These are phyloP conservation scores for Drosophila yakuba DNA, from an alignment of 1,140 invertebrate genomes.

Conservation along the genomic window DNA sequence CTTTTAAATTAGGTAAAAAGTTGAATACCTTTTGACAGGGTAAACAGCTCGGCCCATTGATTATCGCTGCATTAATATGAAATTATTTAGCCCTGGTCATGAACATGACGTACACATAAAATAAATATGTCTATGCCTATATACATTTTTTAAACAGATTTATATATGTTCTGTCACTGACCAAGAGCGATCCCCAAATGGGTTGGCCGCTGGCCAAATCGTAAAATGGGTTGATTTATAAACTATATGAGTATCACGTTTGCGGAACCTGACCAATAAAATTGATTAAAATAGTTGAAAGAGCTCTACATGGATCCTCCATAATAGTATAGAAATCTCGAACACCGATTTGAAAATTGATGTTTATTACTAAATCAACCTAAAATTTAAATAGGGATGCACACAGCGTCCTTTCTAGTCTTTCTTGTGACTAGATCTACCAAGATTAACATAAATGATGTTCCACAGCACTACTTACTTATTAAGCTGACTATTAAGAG, in stretches of 20 bases:
- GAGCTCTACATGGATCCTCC: background rate
- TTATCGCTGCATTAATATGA: conserved; percentile 26
- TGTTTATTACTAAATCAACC: background rate
- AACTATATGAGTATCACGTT: conserved; percentile 60
- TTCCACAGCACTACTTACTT: background rate
- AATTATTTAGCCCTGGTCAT: conserved; percentile 30
- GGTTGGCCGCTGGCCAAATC: conserved; percentile 34
- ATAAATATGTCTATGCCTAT: background rate
- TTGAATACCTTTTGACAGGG: too few species aligned
- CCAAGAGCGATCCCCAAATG: conserved; percentile 17
- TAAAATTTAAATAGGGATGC: background rate
- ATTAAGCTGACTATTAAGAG: too few species aligned
- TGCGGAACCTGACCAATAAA: conserved; percentile 35
- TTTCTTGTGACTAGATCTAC: background rate
- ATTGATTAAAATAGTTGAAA: background rate
- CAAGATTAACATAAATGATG: background rate
- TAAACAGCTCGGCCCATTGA: background rate
- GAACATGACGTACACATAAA: conserved; percentile 11
- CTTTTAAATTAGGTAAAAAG: background rate
- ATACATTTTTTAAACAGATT: background rate
- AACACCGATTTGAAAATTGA: too few species aligned
- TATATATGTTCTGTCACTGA: background rate
- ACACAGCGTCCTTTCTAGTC: background rate
- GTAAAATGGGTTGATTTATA: conserved; percentile 31
- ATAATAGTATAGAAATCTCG: too few species aligned